Conservation (phyloP, 2,113 vertebrate genomes). For the Ceratotherium simum region DNA sequence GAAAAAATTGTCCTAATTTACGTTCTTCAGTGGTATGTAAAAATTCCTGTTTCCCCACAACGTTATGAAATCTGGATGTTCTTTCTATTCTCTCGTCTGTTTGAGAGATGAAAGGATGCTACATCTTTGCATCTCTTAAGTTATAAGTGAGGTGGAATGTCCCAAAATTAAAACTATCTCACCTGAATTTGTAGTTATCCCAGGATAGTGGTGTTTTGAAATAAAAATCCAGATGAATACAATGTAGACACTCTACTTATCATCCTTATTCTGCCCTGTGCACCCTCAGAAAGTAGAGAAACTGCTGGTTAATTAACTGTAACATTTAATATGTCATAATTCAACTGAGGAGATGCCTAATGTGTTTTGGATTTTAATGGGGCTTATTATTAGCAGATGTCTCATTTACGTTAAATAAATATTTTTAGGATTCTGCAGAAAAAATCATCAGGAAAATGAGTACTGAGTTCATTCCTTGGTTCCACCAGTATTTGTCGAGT, state of each 20-base stretch:
- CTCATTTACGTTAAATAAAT: conserved; percentile 22
- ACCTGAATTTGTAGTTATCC: neutral
- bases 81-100: neutral
- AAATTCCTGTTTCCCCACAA: neutral
- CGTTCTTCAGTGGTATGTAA: neutral
- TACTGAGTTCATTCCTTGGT: neutral
- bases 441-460: conserved; percentile 6
- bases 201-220: conserved; percentile 2
- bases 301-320: neutral
- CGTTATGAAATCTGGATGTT: neutral
- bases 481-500: neutral
- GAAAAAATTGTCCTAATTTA: neutral
- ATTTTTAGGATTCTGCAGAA: neutral
- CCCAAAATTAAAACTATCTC: neutral
- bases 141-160: neutral
- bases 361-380: conserved; percentile 52
- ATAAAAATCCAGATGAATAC: conserved; percentile 17
- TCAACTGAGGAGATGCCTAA: neutral
- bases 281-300: neutral
- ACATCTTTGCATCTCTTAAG: neutral
- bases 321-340: neutral
- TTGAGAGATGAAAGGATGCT: neutral
- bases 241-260: neutral
- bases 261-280: neutral
- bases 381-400: conserved; percentile 35